Base-by-base conservation (phyloP, 2,797 vertebrate species). In the Choloepus didactylus region DNA sequence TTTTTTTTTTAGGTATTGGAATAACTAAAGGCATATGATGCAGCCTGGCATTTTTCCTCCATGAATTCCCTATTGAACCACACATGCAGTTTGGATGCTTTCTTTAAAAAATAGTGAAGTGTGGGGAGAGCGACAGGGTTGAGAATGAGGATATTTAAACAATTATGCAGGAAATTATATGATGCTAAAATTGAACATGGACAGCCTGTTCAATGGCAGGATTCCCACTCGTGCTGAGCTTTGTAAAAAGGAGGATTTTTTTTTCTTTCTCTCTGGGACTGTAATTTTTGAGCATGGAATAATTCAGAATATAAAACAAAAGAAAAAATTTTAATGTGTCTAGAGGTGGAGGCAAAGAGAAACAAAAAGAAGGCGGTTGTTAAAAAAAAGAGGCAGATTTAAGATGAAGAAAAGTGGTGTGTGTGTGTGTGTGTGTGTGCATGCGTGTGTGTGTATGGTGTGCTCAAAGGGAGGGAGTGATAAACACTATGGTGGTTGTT, bases 111-210 rank as follows among this genome's bases (percentile, higher is more conserved):
- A 94, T 46, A 85, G 81, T 60, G 44, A 92, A 97, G 89, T 85
- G 44, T 97, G 94, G 89, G 84, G 93, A 97, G 93, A 93, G 81
- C 96, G 95, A 98, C 97, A 95, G 96, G 94, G 93, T 97, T 97
- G 97, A 97, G 96, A 96, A 98, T 96, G 97, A 98, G 98, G 98
- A 98, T 97, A 31, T 98, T 98, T 98, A 98, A 98, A 98, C 98
- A 98, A 98, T 98, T 98, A 98, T 97, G 96, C 86, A 72, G 98
- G 98, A 98, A 98, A 98, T 98, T 98, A 98, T 98, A 98, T 97
- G 98, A 98, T 98, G 98, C 98, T 98, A 98, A 98, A 98, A 98
- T 98, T 98, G 98, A 97, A 98, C 98, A 91, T 3, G 97, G 97
- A 98, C 98, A 98, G 97, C 96, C 98, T 96, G 98, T 98, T 98